Evolutionary conservation across 1,140 invertebrate genomes (phyloP).

Genomic region (Agrilus planipennis): DNA sequence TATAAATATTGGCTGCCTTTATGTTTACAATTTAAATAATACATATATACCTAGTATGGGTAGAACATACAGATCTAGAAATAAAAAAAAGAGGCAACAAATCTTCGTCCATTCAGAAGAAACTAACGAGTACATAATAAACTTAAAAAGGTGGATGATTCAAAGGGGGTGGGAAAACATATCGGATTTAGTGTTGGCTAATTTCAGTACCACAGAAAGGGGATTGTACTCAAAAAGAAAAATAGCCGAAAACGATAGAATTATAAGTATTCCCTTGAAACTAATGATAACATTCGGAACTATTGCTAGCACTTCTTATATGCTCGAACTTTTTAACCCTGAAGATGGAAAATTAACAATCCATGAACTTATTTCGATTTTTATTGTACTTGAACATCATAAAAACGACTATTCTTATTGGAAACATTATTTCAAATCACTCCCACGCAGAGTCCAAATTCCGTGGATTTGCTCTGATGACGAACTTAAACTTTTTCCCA

Average conservation of each 20-base stretch:
- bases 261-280: constrained; percentile 39
- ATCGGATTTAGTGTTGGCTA: constrained; percentile 18
- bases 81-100: too few species aligned
- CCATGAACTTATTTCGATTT: constrained; percentile 47
- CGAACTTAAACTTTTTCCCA: constrained; percentile 33
- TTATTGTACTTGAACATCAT: constrained; percentile 43
- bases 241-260: constrained; percentile 33
- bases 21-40: too few species aligned
- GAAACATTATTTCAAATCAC: constrained; percentile 43
- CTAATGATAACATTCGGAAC: constrained; percentile 40
- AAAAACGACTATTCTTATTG: constrained; percentile 32
- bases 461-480: constrained; percentile 35
- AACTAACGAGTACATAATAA: too few species aligned
- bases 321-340: constrained; percentile 19
- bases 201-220: constrained; percentile 41
- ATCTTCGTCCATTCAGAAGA: too few species aligned
- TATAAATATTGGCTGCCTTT: too few species aligned
- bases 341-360: constrained; percentile 30
- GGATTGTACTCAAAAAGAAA: constrained; percentile 39
- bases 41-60: too few species aligned
- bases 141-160: constrained; percentile 24
- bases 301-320: constrained; percentile 24
- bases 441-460: constrained; percentile 42
- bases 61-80: too few species aligned
- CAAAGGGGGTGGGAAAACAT: constrained; percentile 22